Evolutionary conservation across 2,797 vertebrate species (phyloP).

Genomic region (Buphagus erythrorhynchus): DNA sequence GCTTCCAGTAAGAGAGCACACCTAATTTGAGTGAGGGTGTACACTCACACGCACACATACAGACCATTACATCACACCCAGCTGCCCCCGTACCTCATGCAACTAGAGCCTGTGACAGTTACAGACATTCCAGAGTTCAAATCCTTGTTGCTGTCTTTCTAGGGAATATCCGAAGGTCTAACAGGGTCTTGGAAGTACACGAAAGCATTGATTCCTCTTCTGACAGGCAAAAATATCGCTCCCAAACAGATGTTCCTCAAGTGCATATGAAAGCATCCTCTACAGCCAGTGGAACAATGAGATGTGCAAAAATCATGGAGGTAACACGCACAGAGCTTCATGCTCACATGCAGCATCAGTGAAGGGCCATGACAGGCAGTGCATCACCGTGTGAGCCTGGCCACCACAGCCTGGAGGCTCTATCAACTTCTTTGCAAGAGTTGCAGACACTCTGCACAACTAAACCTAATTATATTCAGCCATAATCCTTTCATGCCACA

Average conservation of each 20-base stretch:
- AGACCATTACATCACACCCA: background rate
- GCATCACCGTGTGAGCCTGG: rapidly evolving
- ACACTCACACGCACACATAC: background rate
- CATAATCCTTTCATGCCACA: background rate
- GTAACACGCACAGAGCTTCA: background rate
- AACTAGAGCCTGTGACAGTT: background rate
- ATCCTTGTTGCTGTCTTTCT: background rate
- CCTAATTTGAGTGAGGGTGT: background rate
- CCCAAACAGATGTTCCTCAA: background rate
- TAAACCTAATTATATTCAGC: background rate
- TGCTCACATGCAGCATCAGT: rapidly evolving
- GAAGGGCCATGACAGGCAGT: rapidly evolving
- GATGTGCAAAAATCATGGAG: rapidly evolving
- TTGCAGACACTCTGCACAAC: background rate
- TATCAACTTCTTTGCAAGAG: background rate
- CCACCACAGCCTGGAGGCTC: background rate
- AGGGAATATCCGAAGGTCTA: background rate
- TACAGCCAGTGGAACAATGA: background rate
- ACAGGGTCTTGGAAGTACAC: background rate
- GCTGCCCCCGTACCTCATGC: background rate
- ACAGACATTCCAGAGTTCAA: background rate
- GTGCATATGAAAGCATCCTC: background rate
- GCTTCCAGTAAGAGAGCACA: background rate
- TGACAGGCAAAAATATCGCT: background rate
- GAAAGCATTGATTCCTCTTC: background rate